Conservation (phyloP, 2,113 vertebrate genomes). For the Nematolebias whitei region DNA sequence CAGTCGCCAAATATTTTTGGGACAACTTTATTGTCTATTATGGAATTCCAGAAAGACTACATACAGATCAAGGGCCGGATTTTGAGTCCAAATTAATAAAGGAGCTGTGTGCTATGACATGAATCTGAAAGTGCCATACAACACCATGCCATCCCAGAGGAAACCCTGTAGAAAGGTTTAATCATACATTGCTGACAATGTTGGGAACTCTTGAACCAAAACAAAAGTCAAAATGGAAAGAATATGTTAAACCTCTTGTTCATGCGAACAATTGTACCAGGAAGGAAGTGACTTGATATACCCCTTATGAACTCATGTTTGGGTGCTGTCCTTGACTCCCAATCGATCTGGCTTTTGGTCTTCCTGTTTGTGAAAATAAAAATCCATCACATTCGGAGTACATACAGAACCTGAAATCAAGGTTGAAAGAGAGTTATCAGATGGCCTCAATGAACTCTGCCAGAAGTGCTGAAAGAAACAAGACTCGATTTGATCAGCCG, state of each 20-base stretch:
- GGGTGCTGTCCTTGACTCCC: background rate
- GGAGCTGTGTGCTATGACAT: background rate
- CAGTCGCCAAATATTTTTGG: background rate
- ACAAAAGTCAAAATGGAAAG: background rate
- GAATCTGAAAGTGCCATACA: background rate
- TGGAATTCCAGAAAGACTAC: background rate
- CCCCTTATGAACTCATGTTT: background rate
- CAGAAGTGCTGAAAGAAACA: background rate
- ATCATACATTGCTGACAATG: background rate
- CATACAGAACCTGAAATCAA: background rate
- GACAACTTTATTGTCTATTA: background rate
- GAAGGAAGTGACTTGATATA: background rate
- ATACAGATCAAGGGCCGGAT: background rate
- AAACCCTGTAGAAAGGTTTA: background rate
- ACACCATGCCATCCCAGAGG: background rate
- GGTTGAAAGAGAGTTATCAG: conserved; percentile 2
- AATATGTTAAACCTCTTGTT: background rate
- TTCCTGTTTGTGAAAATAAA: background rate
- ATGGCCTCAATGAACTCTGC: background rate
- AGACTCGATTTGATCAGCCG: background rate
- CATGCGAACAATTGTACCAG: background rate
- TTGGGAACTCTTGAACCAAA: background rate
- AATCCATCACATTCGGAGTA: background rate
- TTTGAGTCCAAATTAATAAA: background rate
- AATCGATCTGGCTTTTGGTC: background rate